phyloP scores from a whole-genome alignment of 2,888 invertebrate genomes.

The Chrysina gloriosa region DNA sequence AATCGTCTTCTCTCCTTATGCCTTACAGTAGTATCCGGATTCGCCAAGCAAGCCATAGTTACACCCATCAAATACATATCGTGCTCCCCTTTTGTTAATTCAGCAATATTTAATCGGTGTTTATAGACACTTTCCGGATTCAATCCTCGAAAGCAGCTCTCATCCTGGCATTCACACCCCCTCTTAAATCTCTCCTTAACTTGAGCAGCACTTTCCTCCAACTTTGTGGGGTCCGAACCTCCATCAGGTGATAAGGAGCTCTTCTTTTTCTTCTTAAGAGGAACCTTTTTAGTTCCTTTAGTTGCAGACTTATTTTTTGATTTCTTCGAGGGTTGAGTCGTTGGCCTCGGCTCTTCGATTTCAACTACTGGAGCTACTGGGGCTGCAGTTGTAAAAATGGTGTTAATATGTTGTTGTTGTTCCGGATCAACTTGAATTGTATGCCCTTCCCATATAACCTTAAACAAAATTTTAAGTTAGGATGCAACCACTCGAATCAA shows the following conservation, averaged over 20 bases:
- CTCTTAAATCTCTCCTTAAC: slow-evolving; percentile 76
- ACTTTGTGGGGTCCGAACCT: slow-evolving; percentile 71
- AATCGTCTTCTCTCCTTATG: slow-evolving; percentile 79
- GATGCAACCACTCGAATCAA: not conserved
- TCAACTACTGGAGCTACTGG: slow-evolving; percentile 42
- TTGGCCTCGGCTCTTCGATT: slow-evolving; percentile 50
- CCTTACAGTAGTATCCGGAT: slow-evolving; percentile 77
- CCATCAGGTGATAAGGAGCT: slow-evolving; percentile 62
- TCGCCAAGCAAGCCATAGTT: slow-evolving; percentile 82
- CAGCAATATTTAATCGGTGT: slow-evolving; percentile 82
- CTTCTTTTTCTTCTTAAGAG: slow-evolving; percentile 67
- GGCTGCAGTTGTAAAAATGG: slow-evolving; percentile 56
- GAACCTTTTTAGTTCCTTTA: slow-evolving; percentile 62
- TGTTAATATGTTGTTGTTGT: slow-evolving; percentile 57
- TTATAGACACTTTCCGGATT: slow-evolving; percentile 81
- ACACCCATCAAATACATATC: slow-evolving; percentile 90
- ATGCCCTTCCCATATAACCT: slow-evolving; percentile 76
- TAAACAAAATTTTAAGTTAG: slow-evolving; percentile 53
- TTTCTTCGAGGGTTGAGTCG: slow-evolving; percentile 48
- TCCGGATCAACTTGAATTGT: slow-evolving; percentile 72
- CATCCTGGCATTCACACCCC: slow-evolving; percentile 83
- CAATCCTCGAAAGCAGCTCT: slow-evolving; percentile 79
- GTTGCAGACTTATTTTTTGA: slow-evolving; percentile 63
- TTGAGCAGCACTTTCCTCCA: slow-evolving; percentile 78
- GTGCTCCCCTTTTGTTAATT: slow-evolving; percentile 83